A percentile compares a stretch with the other conserved stretches of the same genome.
These are phyloP conservation scores for Sander vitreus DNA, from an alignment of 2,113 vertebrate genomes.

Conservation along the genomic window DNA sequence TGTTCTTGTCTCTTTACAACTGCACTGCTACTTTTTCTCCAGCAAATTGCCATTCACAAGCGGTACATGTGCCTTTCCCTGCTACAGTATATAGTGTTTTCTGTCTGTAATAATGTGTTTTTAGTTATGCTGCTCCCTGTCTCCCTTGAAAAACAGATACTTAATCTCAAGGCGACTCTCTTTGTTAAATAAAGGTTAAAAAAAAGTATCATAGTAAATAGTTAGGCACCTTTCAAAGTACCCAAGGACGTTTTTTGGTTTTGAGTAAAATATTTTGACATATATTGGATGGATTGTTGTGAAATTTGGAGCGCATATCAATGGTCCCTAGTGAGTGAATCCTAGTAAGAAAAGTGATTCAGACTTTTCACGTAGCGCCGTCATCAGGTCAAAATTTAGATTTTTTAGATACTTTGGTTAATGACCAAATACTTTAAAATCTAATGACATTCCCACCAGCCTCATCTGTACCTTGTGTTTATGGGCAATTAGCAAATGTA, in stretches of 20 bases:
- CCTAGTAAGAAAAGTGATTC: background rate
- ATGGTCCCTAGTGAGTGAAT: too few relatives aligned
- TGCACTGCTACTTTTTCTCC: constrained; percentile 27
- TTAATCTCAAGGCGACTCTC: too few relatives aligned
- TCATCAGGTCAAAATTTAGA: background rate
- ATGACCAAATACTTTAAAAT: background rate
- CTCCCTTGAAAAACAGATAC: too few relatives aligned
- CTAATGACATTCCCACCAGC: background rate
- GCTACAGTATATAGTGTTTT: background rate
- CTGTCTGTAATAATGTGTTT: too few relatives aligned
- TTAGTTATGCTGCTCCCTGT: too few relatives aligned
- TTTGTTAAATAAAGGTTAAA: too few relatives aligned
- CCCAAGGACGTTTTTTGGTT: background rate
- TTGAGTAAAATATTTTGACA: background rate
- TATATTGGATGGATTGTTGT: background rate
- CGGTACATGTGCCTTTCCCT: background rate
- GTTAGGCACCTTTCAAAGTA: too few relatives aligned
- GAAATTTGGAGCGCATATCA: too few relatives aligned
- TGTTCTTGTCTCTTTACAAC: constrained; percentile 8
- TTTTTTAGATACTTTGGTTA: background rate
- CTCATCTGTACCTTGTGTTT: background rate
- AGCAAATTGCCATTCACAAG: constrained; percentile 8
- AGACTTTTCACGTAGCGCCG: background rate
- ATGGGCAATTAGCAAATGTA: background rate
- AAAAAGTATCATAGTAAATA: too few relatives aligned